phyloP scores from a whole-genome alignment of 2,797 vertebrate species.

The Pterois miles region DNA sequence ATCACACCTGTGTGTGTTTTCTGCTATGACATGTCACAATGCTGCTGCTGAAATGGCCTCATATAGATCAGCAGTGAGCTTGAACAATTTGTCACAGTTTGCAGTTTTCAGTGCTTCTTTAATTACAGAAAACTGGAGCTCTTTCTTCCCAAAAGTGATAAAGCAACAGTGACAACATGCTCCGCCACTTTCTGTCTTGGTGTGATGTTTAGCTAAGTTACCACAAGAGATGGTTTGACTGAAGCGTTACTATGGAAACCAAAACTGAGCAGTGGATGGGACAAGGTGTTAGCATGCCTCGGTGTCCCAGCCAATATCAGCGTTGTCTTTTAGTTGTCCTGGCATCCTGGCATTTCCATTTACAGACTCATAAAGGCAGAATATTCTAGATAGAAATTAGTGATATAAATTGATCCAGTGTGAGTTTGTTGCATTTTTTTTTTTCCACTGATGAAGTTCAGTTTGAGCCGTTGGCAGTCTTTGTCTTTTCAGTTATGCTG shows the following conservation, averaged over 20 bases:
- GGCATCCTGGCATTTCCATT: not conserved
- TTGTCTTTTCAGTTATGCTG: not conserved
- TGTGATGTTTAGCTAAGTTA: slow-evolving; percentile 19
- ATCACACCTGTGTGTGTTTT: slow-evolving; percentile 12
- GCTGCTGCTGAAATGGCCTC: not conserved
- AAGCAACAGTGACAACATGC: slow-evolving; percentile 15
- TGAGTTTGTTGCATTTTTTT: no score
- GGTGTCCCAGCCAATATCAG: slow-evolving; percentile 1
- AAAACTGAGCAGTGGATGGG: slow-evolving; percentile 22
- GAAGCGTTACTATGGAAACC: slow-evolving; percentile 52
- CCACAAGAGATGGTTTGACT: slow-evolving; percentile 21
- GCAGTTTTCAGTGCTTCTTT: not conserved
- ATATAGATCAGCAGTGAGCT: slow-evolving; percentile 7
- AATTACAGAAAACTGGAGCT: slow-evolving; percentile 19
- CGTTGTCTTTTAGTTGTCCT: not conserved
- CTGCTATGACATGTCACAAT: not conserved
- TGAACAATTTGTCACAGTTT: not conserved
- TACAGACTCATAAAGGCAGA: not conserved
- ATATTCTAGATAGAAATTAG: not conserved
- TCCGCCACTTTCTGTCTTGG: slow-evolving; percentile 13
- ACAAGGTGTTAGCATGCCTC: slow-evolving; percentile 32
- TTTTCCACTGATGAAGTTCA: not conserved
- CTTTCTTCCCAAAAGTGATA: slow-evolving; percentile 12
- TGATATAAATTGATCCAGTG: not conserved
- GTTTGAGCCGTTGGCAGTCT: not conserved